Conservation (phyloP, 2,888 invertebrate genomes). For the Cyclophora albipunctata region DNA sequence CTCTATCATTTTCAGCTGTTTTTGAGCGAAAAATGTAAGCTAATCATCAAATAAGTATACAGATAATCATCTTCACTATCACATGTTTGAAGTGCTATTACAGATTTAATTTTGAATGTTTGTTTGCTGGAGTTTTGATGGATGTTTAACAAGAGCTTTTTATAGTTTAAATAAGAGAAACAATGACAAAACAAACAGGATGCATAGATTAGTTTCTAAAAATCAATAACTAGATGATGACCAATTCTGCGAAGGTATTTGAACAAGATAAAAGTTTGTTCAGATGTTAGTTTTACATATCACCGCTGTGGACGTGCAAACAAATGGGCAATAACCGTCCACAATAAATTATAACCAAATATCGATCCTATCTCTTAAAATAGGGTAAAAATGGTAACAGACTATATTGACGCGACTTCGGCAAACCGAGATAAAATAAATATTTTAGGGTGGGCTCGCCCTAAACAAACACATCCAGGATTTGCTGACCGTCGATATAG, state of each 20-base stretch:
- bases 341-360: constrained; percentile 65
- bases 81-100: too few species aligned
- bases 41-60: too few species aligned
- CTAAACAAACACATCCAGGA: constrained; percentile 72
- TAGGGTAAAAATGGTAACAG: constrained; percentile 65
- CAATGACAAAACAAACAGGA: constrained; percentile 47
- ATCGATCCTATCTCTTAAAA: constrained; percentile 63
- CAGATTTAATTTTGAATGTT: too few species aligned
- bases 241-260: constrained; percentile 67
- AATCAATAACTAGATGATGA: constrained; percentile 53
- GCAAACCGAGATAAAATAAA: constrained; percentile 75
- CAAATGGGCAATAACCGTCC: constrained; percentile 46
- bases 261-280: constrained; percentile 59
- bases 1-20: too few species aligned
- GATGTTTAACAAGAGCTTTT: too few species aligned
- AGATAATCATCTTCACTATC: too few species aligned
- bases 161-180: too few species aligned
- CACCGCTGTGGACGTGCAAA: constrained; percentile 49
- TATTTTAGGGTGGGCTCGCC: constrained; percentile 74
- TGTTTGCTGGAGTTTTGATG: too few species aligned
- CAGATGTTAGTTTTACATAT: constrained; percentile 66
- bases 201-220: constrained; percentile 38
- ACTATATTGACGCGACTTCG: constrained; percentile 73
- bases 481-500: constrained; percentile 75
- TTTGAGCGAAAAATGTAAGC: too few species aligned